These are phyloP conservation scores for Caenorhabditis sp. DNA, from an alignment of 2,888 invertebrate genomes.

Conservation along the genomic window DNA sequence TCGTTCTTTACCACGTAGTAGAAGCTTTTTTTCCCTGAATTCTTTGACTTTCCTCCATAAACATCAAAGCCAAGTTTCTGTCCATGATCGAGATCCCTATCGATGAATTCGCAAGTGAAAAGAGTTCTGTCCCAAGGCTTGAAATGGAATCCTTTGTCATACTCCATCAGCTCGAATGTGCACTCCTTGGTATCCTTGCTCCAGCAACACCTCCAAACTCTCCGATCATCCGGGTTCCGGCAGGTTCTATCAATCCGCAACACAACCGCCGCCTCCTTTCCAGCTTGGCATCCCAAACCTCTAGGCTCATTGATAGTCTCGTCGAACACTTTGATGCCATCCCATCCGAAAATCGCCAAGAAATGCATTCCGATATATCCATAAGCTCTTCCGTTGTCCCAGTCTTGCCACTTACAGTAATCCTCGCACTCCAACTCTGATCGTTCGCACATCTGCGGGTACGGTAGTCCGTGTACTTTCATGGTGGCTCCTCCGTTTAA, in stretches of 20 bases:
- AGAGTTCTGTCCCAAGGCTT: constrained; percentile 36
- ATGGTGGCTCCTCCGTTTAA: constrained; percentile 43
- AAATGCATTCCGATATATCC: constrained; percentile 30
- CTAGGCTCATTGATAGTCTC: constrained; percentile 35
- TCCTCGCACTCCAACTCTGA: constrained; percentile 56
- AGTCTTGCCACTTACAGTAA: constrained; percentile 56
- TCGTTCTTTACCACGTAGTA: constrained; percentile 58
- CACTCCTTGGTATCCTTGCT: constrained; percentile 5
- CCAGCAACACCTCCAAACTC: constrained; percentile 37
- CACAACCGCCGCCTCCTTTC: constrained; percentile 54
- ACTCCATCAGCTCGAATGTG: constrained; percentile 21
- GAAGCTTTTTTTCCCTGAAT: constrained; percentile 48
- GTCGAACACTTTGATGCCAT: constrained; percentile 41
- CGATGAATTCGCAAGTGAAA: constrained; percentile 49
- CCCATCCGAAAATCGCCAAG: constrained; percentile 31
- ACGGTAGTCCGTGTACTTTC: constrained; percentile 38
- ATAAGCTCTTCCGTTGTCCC: constrained; percentile 48
- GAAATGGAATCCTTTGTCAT: constrained; percentile 49
- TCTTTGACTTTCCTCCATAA: constrained; percentile 58
- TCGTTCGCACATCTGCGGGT: constrained; percentile 40
- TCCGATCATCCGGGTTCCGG: constrained; percentile 23
- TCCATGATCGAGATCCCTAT: constrained; percentile 18
- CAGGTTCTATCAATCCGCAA: constrained; percentile 48
- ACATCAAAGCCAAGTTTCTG: constrained; percentile 62
- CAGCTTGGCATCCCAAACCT: constrained; percentile 49